Percentiles rank a stretch among this genome's conserved stretches.
phyloP scores from a whole-genome alignment of 2,113 vertebrate genomes.

The Phrynocephalus versicolor region DNA sequence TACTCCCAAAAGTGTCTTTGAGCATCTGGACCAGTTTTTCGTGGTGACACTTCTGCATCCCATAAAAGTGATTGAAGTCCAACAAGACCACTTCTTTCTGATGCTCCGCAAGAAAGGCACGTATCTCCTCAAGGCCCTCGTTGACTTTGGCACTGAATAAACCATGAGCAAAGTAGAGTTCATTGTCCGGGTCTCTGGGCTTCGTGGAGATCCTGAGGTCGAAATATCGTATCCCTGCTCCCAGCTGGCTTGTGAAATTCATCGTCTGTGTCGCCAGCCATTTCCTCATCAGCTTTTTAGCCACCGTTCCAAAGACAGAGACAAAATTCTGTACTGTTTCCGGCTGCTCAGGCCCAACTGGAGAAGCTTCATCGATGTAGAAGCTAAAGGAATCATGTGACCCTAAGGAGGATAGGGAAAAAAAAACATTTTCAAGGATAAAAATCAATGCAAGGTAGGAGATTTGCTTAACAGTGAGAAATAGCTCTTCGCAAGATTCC shows the following conservation, averaged over 20 bases:
- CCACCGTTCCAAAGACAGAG: constrained; percentile 95
- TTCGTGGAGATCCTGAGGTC: constrained; percentile 98
- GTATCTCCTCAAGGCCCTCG: constrained; percentile 95
- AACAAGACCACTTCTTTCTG: constrained; percentile 92
- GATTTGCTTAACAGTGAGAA: neutral
- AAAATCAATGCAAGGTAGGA: constrained; percentile 26
- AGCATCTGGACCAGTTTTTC: constrained; percentile 97
- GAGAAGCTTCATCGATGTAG: constrained; percentile 97
- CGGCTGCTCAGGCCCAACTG: constrained; percentile 94
- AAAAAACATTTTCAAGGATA: constrained; percentile 9
- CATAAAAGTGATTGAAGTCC: constrained; percentile 99
- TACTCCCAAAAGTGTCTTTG: constrained; percentile 91
- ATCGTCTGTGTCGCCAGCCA: constrained; percentile 98
- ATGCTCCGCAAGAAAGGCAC: constrained; percentile 86
- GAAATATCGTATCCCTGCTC: constrained; percentile 93
- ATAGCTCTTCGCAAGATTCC: neutral
- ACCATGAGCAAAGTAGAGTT: constrained; percentile 96
- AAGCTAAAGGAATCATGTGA: constrained; percentile 99
- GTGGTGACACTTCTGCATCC: constrained; percentile 96
- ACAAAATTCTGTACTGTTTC: constrained; percentile 98
- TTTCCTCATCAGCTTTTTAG: constrained; percentile 97
- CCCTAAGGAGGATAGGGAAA: constrained; percentile 79
- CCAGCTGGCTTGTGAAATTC: constrained; percentile 93
- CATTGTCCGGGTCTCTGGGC: constrained; percentile 94
- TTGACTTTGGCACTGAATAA: constrained; percentile 98